Evolutionary conservation across 2,113 vertebrate genomes (phyloP).

Genomic region (Xiphophorus maculatus): DNA sequence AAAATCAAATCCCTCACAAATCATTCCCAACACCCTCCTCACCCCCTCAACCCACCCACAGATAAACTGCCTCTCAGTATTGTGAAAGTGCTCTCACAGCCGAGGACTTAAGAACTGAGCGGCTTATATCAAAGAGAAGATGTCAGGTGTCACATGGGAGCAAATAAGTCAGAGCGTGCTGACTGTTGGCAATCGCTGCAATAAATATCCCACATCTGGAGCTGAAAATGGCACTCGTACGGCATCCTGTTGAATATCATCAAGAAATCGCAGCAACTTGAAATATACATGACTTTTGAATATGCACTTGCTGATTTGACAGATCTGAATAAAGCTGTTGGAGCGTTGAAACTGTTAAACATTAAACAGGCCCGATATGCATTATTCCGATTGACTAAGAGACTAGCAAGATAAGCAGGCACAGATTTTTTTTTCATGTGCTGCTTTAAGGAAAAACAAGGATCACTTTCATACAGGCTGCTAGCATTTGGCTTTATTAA

Average conservation of each 20-base stretch:
- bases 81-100: conserved; percentile 53
- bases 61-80: conserved; percentile 43
- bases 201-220: conserved; percentile 46
- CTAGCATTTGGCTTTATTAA: not conserved
- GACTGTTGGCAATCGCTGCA: conserved; percentile 18
- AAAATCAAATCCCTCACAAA: conserved; percentile 66
- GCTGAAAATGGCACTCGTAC: conserved; percentile 6
- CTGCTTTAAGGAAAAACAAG: conserved; percentile 24
- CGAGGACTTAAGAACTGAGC: conserved; percentile 49
- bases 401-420: not conserved
- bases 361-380: conserved; percentile 17
- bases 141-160: conserved; percentile 45
- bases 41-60: conserved; percentile 18
- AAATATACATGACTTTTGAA: conserved; percentile 1
- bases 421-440: conserved; percentile 16
- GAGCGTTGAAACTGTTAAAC: not conserved
- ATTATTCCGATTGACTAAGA: conserved; percentile 27
- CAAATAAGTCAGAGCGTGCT: conserved; percentile 52
- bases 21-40: conserved; percentile 37
- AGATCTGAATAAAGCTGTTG: not conserved
- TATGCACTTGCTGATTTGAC: not conserved
- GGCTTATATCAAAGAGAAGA: conserved; percentile 56
- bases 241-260: conserved; percentile 16
- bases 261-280: not conserved
- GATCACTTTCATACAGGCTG: conserved; percentile 18